Base-by-base conservation (phyloP, 2,888 invertebrate species). In the Mesorhabditis sp. region DNA sequence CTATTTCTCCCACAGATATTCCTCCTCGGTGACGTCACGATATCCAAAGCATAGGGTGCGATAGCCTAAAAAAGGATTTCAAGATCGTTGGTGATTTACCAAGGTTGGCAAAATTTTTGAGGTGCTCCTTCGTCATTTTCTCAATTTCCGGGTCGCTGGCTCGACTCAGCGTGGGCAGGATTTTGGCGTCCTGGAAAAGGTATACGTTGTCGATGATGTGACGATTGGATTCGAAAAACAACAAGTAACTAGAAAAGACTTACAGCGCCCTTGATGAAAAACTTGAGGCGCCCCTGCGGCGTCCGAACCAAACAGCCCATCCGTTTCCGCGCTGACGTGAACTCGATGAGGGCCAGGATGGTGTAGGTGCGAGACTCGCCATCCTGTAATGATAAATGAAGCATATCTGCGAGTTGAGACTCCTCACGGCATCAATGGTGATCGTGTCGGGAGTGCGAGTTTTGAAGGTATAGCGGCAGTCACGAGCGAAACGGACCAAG, bases 231-330 rank as follows among this genome's bases (percentile, higher is more conserved):
- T n/a, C 58, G 7, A 50, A 13, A 13, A 50, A 50, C 10, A 13
- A 13, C 58, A 10, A 10, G n/a, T 13, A 50, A n/a, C n/a, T n/a
- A 13, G n/a, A 50, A 50, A 50, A 50, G 10, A 50, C 88, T 85
- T 80, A 88, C 93, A 4, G 93, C 92, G 87, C 95, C 95, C 86
- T 90, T 90, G 78, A 88, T 88, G 78, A 88, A 89, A 2, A 90
- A 85, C 76, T 87, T 87, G 64, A 90, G 88, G 72, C 87, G 88
- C 77, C 93, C 93, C 4, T 90, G 88, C 0, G 94, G 92, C 67
- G 91, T 91, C 78, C 90, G 89, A 13, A 95, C 92, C 80, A 97
- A 91, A 44, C 96, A 93, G 4, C 95, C 95, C 97, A 97, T 97
- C 72, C 97, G 89, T 86, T 96, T 96, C 67, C 96, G 89, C 0